Percentiles rank a stretch among this genome's conserved stretches.
Evolutionary conservation across 1,140 invertebrate species (phyloP).

Genomic region (Euwallacea similis): DNA sequence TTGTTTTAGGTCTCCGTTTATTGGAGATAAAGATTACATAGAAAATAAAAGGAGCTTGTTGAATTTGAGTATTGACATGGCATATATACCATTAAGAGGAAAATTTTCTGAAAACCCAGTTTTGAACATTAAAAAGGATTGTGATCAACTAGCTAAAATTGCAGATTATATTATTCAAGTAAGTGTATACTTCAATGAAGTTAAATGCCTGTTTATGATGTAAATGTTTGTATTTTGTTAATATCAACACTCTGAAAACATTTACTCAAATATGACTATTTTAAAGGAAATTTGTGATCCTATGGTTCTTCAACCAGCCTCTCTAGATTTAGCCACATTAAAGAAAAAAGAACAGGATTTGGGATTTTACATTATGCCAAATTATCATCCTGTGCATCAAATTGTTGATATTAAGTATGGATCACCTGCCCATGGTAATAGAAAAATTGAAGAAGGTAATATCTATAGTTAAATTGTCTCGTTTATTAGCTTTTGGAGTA

Average conservation of each 20-base stretch:
- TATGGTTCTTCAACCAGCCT: slow-evolving; percentile 84
- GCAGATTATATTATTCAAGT: slow-evolving; percentile 85
- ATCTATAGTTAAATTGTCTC: neutral
- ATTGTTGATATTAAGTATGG: slow-evolving; percentile 85
- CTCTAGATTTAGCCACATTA: slow-evolving; percentile 81
- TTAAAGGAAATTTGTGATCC: slow-evolving; percentile 77
- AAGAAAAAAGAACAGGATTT: slow-evolving; percentile 78
- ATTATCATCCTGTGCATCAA: slow-evolving; percentile 82
- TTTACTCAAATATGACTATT: too few species aligned
- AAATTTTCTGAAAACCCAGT: slow-evolving; percentile 81
- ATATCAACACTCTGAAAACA: too few species aligned
- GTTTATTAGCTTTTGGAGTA: slow-evolving; percentile 71
- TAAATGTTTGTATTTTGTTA: too few species aligned
- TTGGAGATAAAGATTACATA: slow-evolving; percentile 68
- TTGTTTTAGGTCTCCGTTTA: slow-evolving; percentile 65
- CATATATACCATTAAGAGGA: slow-evolving; percentile 83
- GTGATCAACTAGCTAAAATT: slow-evolving; percentile 70
- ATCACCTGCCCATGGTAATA: slow-evolving; percentile 80
- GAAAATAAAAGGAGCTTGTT: slow-evolving; percentile 71
- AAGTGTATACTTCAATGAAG: slow-evolving; percentile 13
- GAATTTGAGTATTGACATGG: slow-evolving; percentile 79
- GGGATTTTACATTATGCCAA: slow-evolving; percentile 84
- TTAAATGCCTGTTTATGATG: too few species aligned
- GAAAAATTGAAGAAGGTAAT: slow-evolving; percentile 81
- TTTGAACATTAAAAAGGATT: slow-evolving; percentile 70